Conservation (phyloP, 2,113 vertebrate genomes). For the Struthidea cinerea region DNA sequence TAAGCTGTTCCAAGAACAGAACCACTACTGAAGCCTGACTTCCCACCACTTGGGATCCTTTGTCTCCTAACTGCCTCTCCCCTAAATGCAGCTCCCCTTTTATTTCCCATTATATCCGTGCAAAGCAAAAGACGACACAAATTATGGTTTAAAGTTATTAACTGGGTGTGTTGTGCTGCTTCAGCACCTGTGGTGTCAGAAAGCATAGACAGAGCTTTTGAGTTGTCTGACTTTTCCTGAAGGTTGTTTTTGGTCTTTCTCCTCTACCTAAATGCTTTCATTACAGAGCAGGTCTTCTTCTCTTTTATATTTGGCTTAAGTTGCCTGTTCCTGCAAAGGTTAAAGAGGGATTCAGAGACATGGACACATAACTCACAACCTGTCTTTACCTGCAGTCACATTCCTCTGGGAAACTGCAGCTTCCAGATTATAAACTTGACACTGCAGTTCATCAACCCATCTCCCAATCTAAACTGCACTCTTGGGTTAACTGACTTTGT, state of each 20-base stretch:
- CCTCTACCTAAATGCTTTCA: background rate
- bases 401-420: constrained; percentile 10
- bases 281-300: background rate
- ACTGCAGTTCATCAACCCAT: constrained; percentile 68
- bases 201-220: background rate
- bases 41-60: background rate
- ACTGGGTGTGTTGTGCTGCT: background rate
- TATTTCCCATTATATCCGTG: background rate
- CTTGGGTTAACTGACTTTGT: constrained; percentile 67
- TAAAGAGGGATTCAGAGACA: background rate
- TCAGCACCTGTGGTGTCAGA: background rate
- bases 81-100: background rate
- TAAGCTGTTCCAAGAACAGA: background rate
- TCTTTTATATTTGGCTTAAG: background rate
- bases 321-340: background rate
- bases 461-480: constrained; percentile 70
- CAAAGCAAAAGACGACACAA: background rate
- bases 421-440: constrained; percentile 53
- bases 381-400: constrained; percentile 39
- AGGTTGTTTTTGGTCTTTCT: background rate
- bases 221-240: background rate
- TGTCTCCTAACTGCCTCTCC: background rate
- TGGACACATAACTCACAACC: background rate
- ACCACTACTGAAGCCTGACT: background rate
- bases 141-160: background rate